Conservation (phyloP, 2,113 vertebrate genomes). For the Machaerirhynchus nigripectus region DNA sequence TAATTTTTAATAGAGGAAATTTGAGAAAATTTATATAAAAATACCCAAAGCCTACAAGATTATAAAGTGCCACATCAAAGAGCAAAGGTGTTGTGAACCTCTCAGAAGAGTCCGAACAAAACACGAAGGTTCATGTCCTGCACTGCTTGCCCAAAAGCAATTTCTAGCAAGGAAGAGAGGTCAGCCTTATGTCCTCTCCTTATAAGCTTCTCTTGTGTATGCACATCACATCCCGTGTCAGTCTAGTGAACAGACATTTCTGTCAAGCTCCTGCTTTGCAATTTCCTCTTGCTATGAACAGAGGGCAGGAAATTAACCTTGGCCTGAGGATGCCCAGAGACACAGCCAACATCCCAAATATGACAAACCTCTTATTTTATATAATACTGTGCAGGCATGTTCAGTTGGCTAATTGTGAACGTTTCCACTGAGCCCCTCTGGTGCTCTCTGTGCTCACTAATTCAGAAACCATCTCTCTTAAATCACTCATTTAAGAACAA, state of each 20-base stretch:
- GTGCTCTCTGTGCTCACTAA: not conserved
- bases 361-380: not conserved
- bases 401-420: not conserved
- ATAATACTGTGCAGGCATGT: not conserved
- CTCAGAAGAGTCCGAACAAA: not conserved
- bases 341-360: not conserved
- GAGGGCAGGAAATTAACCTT: conserved; percentile 40
- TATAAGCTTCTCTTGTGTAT: not conserved
- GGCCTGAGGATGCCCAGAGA: not conserved
- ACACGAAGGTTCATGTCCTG: rapidly evolving
- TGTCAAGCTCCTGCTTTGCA: not conserved
- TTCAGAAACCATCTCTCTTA: not conserved
- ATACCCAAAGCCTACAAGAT: not conserved
- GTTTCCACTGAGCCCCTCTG: not conserved
- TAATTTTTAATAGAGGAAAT: not conserved
- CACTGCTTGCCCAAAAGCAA: not conserved
- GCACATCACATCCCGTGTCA: not conserved
- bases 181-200: not conserved
- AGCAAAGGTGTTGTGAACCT: not conserved
- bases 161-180: not conserved
- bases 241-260: not conserved
- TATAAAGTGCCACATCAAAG: not conserved
- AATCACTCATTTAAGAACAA: not conserved
- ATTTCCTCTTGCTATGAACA: conserved; percentile 8
- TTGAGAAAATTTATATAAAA: not conserved